Base-by-base conservation (phyloP, 2,113 vertebrate species). In the Argyrosomus japonicus region DNA sequence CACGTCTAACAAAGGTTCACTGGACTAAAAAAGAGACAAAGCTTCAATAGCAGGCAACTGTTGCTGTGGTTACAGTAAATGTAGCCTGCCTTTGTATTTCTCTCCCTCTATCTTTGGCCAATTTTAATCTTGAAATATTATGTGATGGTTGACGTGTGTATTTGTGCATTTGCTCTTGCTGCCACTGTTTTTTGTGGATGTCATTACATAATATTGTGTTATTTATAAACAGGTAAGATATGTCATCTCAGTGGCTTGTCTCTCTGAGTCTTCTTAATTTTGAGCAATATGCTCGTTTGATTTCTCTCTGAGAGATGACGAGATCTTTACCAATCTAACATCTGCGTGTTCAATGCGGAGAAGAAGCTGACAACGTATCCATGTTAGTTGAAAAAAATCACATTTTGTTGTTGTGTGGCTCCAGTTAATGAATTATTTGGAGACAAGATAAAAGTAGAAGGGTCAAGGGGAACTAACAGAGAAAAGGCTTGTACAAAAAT, bases 21-120 rank as follows among this genome's bases (percentile, higher is more conserved):
- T 29, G 32, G 60, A 64, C 50, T 72, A n/a, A 72, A 57, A 72
- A 47, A 36, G 4, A 51, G 15, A 60, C 27, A n/a, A 29, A 45
- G 47, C 19, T 53, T 27, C 12, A 40, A 47, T 27, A n/a, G 32
- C 13, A 25, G 64, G 25, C 32, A 48, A 43, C 61, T 54, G 79
- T 76, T 77, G 25, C 81, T 74, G 70, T 71, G 51, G 74, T 70
- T 81, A 74, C 79, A 75, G 23, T 75, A 62, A 32, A 54, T 75
- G 4, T 29, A 11, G 21, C 50, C 19, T 23, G 5, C 29, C 47
- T 54, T 54, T 71, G 11, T 56, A 32, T 64, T 47, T 63, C 48
- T 58, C 17, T 25, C 9, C 5, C 10, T 73, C 6, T 29, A 4
- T 50, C 14, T 21, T 17, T 23, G 63, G 18, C 11, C 32, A 64